Evolutionary conservation across 30 jellyfish, hydroid and myxozoan species (phyloP), one percentile per base, ranked within the genome.

Genomic region (Phacellophora camtschatica): DNA sequence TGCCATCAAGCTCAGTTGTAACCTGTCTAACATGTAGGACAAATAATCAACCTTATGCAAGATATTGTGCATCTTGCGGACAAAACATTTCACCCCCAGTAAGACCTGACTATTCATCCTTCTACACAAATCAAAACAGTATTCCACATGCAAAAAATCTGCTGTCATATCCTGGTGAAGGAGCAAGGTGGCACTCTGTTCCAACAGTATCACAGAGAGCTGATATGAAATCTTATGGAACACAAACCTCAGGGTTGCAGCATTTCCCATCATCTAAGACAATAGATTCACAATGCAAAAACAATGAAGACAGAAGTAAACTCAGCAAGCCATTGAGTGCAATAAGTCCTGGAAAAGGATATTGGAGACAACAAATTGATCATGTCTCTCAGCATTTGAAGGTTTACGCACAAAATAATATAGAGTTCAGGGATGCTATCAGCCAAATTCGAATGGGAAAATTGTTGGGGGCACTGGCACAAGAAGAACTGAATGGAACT

Each of bases 341-440:
- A 10, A 72, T 82, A 8, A 92, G 98, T 55, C 96, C 98, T 59
- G 98, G 98, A 7, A 92, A 92, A 71, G 98, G 98, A 23, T 92
- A 77, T 35, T 92, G 98, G 98, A 50, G 98, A 29, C 98, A 92
- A 54, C 98, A 92, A 49, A 59, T 86, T 30, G 96, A 92, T 34
- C 95, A 92, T 71, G 80, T 92, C 3, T 35, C 79, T 23, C 96
- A 92, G 56, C 98, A 92, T 66, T 55, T 92, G 86, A 92, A 92
- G 59, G 75, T 92, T n/a, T 92, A 84, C 61, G 70, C 98, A 45
- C 96, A 85, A 54, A 84, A 85, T 75, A 81, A 85, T 34, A 63
- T 85, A 23, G 98, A 85, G 37, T 92, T 92, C 67, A 71, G 98
- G 59, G 98, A 92, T 32, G 50, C 90, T 3, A 30, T 92, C 19